Percentiles rank a stretch among this genome's conserved stretches.
These are phyloP conservation scores for Nymphicus hollandicus DNA, from an alignment of 2,113 vertebrate species.

Conservation along the genomic window DNA sequence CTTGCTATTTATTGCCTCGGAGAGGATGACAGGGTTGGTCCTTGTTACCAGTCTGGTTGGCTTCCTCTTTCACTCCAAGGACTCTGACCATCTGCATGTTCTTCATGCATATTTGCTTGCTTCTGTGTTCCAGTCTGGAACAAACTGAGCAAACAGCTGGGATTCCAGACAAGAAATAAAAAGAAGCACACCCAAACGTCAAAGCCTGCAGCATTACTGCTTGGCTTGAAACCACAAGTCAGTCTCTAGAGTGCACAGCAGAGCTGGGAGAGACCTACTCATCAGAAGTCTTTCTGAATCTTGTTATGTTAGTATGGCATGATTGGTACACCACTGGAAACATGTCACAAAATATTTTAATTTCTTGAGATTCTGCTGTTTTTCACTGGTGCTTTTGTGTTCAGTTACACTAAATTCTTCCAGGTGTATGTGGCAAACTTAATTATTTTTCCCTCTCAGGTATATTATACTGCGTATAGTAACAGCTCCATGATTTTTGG, in stretches of 20 bases:
- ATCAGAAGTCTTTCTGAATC: neutral
- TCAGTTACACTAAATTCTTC: neutral
- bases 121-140: neutral
- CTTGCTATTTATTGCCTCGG: neutral
- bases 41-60: neutral
- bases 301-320: accelerated
- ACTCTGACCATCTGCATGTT: neutral
- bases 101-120: neutral
- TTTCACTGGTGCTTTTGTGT: neutral
- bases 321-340: neutral
- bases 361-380: neutral
- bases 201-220: neutral
- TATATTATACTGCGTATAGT: neutral
- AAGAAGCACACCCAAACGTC: neutral
- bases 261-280: neutral
- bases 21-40: neutral
- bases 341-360: neutral
- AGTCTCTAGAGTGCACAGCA: neutral
- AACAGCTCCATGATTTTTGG: neutral
- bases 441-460: neutral
- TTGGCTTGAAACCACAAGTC: neutral
- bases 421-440: neutral
- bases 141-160: neutral
- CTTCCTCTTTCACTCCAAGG: neutral
- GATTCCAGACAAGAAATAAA: neutral